Conservation (phyloP, 2,888 invertebrate species). For the Hermodice carunculata region DNA sequence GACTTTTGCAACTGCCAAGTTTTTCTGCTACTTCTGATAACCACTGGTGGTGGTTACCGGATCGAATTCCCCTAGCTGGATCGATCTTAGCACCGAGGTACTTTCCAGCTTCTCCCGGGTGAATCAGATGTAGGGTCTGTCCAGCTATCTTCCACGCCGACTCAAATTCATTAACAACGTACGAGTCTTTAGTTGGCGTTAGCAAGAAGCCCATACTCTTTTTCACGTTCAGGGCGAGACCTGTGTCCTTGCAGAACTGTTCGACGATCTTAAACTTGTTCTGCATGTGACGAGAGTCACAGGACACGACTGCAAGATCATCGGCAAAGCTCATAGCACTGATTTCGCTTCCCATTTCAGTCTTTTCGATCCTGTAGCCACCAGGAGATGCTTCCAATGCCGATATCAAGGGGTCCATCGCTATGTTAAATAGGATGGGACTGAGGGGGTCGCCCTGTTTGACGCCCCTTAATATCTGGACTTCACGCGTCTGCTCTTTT, state of each 20-base stretch:
- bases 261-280: not conserved
- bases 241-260: not conserved
- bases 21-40: too few species aligned
- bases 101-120: too few species aligned
- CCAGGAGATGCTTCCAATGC: not conserved
- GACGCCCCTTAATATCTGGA: not conserved
- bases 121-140: too few species aligned
- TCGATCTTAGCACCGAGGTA: too few species aligned
- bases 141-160: too few species aligned
- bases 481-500: not conserved
- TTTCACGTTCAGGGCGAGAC: not conserved
- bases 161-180: too few species aligned
- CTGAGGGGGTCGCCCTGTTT: not conserved
- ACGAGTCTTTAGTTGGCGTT: too few species aligned
- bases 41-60: too few species aligned
- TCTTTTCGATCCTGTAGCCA: too few species aligned
- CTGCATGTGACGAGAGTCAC: not conserved
- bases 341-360: not conserved
- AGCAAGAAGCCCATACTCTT: not conserved
- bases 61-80: too few species aligned
- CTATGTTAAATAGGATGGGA: not conserved
- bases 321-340: not conserved
- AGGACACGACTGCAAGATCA: not conserved
- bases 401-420: not conserved
- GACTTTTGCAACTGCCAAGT: too few species aligned